Conservation (phyloP, 2,113 vertebrate species). For the Amphiprion percula region DNA sequence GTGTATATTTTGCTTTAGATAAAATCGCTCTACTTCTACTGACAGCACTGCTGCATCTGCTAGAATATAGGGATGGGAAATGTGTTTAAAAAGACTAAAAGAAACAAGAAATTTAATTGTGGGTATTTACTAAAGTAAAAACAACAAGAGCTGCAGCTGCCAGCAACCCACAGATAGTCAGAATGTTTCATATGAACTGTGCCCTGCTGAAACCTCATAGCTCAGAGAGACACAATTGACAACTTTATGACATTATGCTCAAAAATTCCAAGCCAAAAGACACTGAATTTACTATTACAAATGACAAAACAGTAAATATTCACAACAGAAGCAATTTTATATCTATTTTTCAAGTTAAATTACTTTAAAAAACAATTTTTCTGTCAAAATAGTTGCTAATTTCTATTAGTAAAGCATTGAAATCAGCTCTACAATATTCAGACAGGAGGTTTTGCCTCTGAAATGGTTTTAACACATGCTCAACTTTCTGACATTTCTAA, state of each 20-base stretch:
- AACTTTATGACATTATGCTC: no score
- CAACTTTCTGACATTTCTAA: slow-evolving; percentile 11
- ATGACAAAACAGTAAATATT: no score
- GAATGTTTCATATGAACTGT: not conserved
- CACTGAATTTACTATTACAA: no score
- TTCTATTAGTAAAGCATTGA: not conserved
- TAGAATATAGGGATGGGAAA: not conserved
- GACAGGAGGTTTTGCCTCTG: not conserved
- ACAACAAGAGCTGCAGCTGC: not conserved
- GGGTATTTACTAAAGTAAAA: slow-evolving; percentile 11
- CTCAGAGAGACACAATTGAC: not conserved
- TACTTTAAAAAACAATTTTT: not conserved
- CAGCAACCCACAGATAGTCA: not conserved
- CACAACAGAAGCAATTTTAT: no score
- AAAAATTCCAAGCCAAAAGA: no score
- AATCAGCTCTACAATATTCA: slow-evolving; percentile 8
- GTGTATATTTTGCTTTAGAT: not conserved
- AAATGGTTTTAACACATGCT: not conserved
- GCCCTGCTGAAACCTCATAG: not conserved
- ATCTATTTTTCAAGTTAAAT: no score
- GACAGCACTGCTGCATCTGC: slow-evolving; percentile 4
- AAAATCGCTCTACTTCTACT: not conserved
- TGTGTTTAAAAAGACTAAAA: slow-evolving; percentile 8
- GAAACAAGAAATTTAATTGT: not conserved
- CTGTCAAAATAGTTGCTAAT: not conserved